These are phyloP conservation scores for Drosophila bocqueti DNA, from an alignment of 1,140 invertebrate genomes.

Conservation along the genomic window DNA sequence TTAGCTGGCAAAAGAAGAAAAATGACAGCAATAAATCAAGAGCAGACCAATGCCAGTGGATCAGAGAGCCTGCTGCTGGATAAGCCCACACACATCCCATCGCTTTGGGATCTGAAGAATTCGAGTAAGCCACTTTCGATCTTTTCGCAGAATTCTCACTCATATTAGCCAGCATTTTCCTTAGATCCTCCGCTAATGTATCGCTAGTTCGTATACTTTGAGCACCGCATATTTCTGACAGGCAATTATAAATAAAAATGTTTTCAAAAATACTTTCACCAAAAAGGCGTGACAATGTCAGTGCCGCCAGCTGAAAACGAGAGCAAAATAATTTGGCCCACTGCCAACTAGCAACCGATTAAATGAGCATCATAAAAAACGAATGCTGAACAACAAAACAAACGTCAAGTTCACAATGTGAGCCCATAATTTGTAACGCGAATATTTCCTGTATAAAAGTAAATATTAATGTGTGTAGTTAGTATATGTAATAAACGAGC, in stretches of 20 bases:
- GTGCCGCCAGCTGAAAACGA: constrained; percentile 69
- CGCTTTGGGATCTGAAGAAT: constrained; percentile 14
- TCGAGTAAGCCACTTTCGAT: constrained; percentile 18
- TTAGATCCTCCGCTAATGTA: constrained; percentile 41
- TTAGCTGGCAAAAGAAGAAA: constrained; percentile 51
- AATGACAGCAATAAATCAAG: constrained; percentile 63
- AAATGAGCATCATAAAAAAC: constrained; percentile 50
- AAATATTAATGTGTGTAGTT: constrained; percentile 22
- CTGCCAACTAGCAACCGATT: constrained; percentile 68
- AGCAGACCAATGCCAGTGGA: constrained; percentile 48
- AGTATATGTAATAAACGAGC: constrained; percentile 26
- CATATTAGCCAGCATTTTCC: constrained; percentile 13
- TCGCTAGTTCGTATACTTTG: constrained; percentile 27
- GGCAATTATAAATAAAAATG: constrained; percentile 68
- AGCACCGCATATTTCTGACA: constrained; percentile 61
- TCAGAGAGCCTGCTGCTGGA: constrained; percentile 52
- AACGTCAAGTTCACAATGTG: constrained; percentile 42
- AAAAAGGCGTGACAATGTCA: constrained; percentile 73
- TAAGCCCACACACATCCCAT: constrained; percentile 31
- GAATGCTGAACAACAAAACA: constrained; percentile 19
- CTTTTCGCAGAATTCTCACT: constrained; percentile 19
- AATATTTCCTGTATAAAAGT: constrained; percentile 45
- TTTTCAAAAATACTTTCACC: constrained; percentile 71
- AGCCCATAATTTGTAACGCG: constrained; percentile 46
- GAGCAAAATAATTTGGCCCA: constrained; percentile 74